Conservation (phyloP, 2,888 invertebrate species). For the Sabellastarte sp. region DNA sequence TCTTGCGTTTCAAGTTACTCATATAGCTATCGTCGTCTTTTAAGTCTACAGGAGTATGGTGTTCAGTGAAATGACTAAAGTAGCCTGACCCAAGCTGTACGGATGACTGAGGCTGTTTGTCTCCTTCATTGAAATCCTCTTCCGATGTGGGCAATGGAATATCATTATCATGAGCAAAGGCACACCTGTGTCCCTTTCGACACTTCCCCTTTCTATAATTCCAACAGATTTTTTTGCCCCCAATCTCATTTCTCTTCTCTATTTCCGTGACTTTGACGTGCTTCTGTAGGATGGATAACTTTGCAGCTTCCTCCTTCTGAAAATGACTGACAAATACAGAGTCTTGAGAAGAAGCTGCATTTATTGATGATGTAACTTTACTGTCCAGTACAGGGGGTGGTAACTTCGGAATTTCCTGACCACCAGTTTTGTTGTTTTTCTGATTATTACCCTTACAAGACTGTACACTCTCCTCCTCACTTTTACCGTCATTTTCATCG, state of each 20-base stretch:
- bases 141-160: no score
- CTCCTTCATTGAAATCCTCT: background rate
- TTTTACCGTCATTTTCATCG: no score
- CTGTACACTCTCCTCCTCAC: no score
- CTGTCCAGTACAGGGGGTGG: background rate
- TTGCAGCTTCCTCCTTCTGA: constrained; percentile 79
- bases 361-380: background rate
- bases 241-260: constrained; percentile 30
- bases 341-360: background rate
- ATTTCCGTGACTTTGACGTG: constrained; percentile 92
- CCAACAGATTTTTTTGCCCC: constrained; percentile 85
- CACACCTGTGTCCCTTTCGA: constrained; percentile 87
- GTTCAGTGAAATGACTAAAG: background rate
- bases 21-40: constrained; percentile 55
- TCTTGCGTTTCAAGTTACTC: constrained; percentile 63
- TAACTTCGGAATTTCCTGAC: no score
- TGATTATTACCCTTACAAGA: no score
- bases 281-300: constrained; percentile 83
- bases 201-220: constrained; percentile 87
- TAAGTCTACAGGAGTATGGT: background rate
- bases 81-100: background rate
- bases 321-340: constrained; percentile 88
- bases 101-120: background rate
- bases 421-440: no score
- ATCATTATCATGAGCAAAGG: constrained; percentile 87